Base-by-base conservation (phyloP, 1,140 invertebrate genomes). In the Helicoverpa armigera region DNA sequence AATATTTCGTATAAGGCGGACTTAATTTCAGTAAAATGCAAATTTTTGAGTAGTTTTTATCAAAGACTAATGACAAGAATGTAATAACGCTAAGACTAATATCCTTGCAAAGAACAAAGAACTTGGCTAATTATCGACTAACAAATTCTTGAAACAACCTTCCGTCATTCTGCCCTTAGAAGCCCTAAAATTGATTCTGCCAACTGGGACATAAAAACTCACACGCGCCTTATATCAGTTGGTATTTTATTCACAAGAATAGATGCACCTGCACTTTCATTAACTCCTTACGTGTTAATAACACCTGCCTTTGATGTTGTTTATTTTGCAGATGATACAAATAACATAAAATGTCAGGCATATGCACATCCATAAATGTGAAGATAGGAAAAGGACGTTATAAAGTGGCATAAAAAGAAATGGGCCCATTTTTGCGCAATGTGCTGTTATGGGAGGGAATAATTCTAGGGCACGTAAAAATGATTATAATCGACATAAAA, bases 251-350 rank as follows among this genome's bases (percentile, higher is more conserved):
- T 10, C 74, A 43, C 18, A 29, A 63, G 48, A 53, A 77, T 77
- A 77, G 75, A 77, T 54, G 60, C 75, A 77, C 60, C 75, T 77
- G 70, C n/a, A 51, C 18, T 31, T 23, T 53, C 50, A 65, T 61
- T 53, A 67, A 67, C 48, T 48, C 61, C 58, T 35, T 53, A 48
- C 23, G 14, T 50, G 48, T 67, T 53, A 63, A 58, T 58, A 58
- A 4, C 70, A 77, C 60, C 75, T 77, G 75, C 61, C 18, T 10
- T 29, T 13, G 51, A 53, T 48, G 18, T 63, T 53, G 18, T 53
- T 76, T 51, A 56, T 56, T 29, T 51, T 58, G 70, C 70, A 54
- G 51, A 73, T 73, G 70, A 48, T 50, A 61, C 54, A 70, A 0
- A 10, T 35, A 9, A 48, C 56, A 14, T 50, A n/a, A 61, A 75